Percentiles rank a stretch among this genome's conserved stretches.
phyloP scores from a whole-genome alignment of 2,888 invertebrate species.

The Zele albiditarsus region DNA sequence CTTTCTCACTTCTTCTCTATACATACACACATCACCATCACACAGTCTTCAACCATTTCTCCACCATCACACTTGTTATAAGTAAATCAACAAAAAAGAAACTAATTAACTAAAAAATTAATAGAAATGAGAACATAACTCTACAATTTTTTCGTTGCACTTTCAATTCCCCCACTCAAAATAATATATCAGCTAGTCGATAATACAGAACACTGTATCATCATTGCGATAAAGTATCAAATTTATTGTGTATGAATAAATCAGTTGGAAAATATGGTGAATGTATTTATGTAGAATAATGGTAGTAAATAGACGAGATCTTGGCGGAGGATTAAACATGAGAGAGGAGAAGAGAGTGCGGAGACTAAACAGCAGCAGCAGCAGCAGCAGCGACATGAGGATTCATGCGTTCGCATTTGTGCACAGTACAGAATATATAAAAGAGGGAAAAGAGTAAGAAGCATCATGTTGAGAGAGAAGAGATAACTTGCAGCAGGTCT shows the following conservation, averaged over 20 bases:
- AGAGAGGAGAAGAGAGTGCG: not conserved
- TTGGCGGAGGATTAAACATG: not conserved
- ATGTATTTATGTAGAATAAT: not conserved
- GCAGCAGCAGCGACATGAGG: constrained; percentile 45
- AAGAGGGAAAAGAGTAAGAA: not conserved
- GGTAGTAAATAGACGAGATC: not conserved
- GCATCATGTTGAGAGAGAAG: constrained; percentile 59
- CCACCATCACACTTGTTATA: constrained; percentile 15
- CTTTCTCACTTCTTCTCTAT: constrained; percentile 12
- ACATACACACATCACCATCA: not conserved
- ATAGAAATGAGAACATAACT: no score
- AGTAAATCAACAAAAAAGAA: not conserved
- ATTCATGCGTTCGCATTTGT: constrained; percentile 61
- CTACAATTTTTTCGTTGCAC: no score
- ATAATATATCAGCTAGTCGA: not conserved
- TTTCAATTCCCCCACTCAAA: no score
- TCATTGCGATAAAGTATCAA: not conserved
- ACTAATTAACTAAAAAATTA: not conserved
- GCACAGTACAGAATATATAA: constrained; percentile 13
- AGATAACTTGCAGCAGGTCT: constrained; percentile 47
- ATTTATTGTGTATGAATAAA: not conserved
- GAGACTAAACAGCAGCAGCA: not conserved
- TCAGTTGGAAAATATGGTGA: not conserved
- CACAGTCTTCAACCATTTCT: constrained; percentile 26
- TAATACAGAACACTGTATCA: not conserved